Evolutionary conservation across 2,797 vertebrate species (phyloP).

Genomic region (Pelochelys cantorii): DNA sequence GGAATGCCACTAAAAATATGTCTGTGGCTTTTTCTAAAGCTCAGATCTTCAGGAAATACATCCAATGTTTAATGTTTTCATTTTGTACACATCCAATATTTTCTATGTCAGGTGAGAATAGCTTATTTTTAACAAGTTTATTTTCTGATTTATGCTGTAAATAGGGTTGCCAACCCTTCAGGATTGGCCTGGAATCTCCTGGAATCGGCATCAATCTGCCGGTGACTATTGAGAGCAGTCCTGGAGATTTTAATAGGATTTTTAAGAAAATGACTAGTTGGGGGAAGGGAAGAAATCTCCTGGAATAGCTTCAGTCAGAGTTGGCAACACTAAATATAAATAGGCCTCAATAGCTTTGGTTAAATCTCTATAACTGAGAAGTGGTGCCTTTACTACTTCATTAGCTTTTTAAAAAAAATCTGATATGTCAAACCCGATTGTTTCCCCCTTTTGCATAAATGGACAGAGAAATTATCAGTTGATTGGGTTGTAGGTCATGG

Average conservation of each 20-base stretch:
- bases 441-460: conserved; percentile 39
- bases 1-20: conserved; percentile 75
- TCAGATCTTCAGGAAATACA: conserved; percentile 73
- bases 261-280: no score
- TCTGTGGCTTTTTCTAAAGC: conserved; percentile 72
- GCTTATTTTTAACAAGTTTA: conserved; percentile 74
- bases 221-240: no score
- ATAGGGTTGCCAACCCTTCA: conserved; percentile 3
- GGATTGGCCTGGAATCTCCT: no score
- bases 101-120: conserved; percentile 67
- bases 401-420: conserved; percentile 66
- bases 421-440: conserved; percentile 46
- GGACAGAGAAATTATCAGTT: background rate
- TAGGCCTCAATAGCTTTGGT: conserved; percentile 45
- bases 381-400: background rate
- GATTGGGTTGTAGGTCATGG: background rate
- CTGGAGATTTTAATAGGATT: no score
- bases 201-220: no score
- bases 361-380: conserved; percentile 34
- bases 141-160: conserved; percentile 72
- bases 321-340: conserved; percentile 42
- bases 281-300: no score
- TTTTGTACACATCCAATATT: conserved; percentile 75
- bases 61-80: conserved; percentile 76
- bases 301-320: no score